Evolutionary conservation across 2,113 vertebrate genomes (phyloP).

Genomic region (Aramus guarauna): DNA sequence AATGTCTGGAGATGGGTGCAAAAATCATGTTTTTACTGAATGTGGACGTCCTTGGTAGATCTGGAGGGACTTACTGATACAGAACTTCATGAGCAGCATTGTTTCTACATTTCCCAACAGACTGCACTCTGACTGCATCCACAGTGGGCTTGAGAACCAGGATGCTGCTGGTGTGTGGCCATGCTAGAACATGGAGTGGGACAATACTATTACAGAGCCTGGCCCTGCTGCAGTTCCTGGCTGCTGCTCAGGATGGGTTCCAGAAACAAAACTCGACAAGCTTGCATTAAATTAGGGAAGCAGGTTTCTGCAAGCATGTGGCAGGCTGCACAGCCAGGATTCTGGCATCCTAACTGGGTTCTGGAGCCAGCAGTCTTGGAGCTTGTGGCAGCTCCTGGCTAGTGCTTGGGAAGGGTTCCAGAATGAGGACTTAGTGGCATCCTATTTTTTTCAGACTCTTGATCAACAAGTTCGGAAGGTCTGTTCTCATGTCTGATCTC

Average conservation of each 20-base stretch:
- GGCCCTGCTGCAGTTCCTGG: not conserved
- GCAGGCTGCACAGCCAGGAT: not conserved
- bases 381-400: not conserved
- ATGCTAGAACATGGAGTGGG: not conserved
- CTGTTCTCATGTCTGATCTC: not conserved
- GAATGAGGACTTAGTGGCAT: not conserved
- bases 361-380: constrained; percentile 53
- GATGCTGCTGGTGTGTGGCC: not conserved
- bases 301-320: constrained; percentile 50
- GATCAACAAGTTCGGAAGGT: not conserved
- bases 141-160: not conserved
- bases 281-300: constrained; percentile 33
- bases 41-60: not conserved
- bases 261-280: constrained; percentile 30
- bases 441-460: not conserved
- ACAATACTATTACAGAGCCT: not conserved
- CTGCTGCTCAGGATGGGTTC: not conserved
- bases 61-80: not conserved
- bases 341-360: constrained; percentile 14
- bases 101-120: not conserved
- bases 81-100: not conserved
- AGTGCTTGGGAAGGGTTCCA: not conserved
- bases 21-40: not conserved
- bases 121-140: not conserved
- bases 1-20: not conserved